Evolutionary conservation across 2,113 vertebrate genomes (phyloP).

Genomic region (Laterallus jamaicensis): DNA sequence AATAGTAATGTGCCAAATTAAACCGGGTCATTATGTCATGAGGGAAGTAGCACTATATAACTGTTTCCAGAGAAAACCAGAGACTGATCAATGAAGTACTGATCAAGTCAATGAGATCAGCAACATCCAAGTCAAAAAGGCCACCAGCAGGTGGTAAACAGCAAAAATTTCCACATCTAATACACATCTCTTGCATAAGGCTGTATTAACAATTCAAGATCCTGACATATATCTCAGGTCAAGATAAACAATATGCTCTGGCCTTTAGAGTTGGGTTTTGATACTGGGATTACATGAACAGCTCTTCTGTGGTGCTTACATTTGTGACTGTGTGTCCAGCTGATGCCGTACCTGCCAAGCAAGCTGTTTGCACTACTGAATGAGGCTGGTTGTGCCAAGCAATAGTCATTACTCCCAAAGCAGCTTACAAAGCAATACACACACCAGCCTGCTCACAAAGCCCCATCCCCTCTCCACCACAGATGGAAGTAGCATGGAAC

Average conservation of each 20-base stretch:
- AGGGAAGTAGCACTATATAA: background rate
- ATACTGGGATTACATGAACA: fast-evolving
- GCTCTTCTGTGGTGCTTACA: background rate
- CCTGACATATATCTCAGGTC: background rate
- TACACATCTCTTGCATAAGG: background rate
- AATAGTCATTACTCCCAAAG: background rate
- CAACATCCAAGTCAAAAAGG: background rate
- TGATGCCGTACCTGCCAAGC: background rate
- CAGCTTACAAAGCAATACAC: background rate
- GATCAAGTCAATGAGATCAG: background rate
- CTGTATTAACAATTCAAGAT: background rate
- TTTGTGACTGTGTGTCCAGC: background rate
- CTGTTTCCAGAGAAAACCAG: background rate
- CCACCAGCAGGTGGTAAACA: background rate
- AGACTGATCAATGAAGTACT: background rate
- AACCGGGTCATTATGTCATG: background rate
- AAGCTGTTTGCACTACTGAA: background rate
- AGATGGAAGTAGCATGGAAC: fast-evolving
- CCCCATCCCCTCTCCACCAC: background rate
- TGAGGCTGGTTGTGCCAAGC: background rate
- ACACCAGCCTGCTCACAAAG: background rate
- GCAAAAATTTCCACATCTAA: background rate
- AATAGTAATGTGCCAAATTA: background rate
- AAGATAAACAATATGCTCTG: background rate
- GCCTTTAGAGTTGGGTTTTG: background rate